Evolutionary conservation across 2,888 invertebrate genomes (phyloP).

Genomic region (Schrankia costaestrigalis): DNA sequence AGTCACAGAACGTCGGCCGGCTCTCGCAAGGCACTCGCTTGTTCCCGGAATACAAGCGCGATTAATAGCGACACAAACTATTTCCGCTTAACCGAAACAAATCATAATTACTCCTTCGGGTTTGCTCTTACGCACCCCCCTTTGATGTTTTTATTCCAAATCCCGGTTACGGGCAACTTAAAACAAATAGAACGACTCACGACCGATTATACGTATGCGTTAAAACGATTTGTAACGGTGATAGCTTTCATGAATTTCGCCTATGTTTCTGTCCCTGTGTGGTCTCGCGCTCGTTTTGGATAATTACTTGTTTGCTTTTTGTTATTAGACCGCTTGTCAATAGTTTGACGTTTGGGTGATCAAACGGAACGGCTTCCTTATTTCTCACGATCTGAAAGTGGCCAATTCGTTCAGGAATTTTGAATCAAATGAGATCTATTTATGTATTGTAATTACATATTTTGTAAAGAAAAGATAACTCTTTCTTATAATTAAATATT

Average conservation of each 20-base stretch:
- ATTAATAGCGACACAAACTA: slow-evolving; percentile 77
- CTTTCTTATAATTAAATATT: too few species aligned
- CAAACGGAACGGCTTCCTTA: slow-evolving; percentile 43
- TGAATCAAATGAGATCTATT: slow-evolving; percentile 14
- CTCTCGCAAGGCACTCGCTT: slow-evolving; percentile 18
- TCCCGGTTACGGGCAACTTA: slow-evolving; percentile 75
- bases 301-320: slow-evolving; percentile 54
- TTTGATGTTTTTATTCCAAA: slow-evolving; percentile 79
- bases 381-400: slow-evolving; percentile 34
- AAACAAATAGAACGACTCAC: slow-evolving; percentile 77
- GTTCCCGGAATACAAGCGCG: slow-evolving; percentile 66
- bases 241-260: slow-evolving; percentile 71
- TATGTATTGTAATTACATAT: too few species aligned
- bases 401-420: slow-evolving; percentile 17
- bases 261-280: slow-evolving; percentile 65
- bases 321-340: slow-evolving; percentile 45
- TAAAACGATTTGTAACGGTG: slow-evolving; percentile 76
- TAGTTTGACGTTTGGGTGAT: slow-evolving; percentile 54
- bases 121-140: slow-evolving; percentile 70
- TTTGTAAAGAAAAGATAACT: too few species aligned
- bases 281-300: slow-evolving; percentile 54
- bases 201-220: slow-evolving; percentile 77
- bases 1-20: slow-evolving; percentile 29
- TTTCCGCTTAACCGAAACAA: slow-evolving; percentile 78
- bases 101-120: slow-evolving; percentile 77